These are phyloP conservation scores for Mechanitis messenoides DNA, from an alignment of 2,888 invertebrate genomes.

Conservation along the genomic window DNA sequence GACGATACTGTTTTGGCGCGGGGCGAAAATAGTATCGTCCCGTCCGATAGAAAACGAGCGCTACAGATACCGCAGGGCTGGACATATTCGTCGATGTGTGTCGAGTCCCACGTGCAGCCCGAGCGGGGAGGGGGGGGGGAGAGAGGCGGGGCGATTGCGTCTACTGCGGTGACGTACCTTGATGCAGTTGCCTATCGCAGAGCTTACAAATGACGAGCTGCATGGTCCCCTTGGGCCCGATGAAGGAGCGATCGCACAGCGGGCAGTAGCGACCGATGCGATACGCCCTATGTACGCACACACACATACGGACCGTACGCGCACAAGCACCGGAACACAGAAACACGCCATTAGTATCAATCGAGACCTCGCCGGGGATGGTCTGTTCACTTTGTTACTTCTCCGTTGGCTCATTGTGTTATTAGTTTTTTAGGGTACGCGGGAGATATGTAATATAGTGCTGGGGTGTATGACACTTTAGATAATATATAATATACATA, in stretches of 20 bases:
- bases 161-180: conserved; percentile 66
- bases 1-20: conserved; percentile 21
- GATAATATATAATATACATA: background rate
- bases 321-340: conserved; percentile 74
- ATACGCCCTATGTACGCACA: conserved; percentile 78
- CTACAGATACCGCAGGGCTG: conserved; percentile 21
- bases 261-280: conserved; percentile 85
- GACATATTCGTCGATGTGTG: conserved; percentile 8
- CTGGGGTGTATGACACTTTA: background rate
- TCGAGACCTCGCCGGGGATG: conserved; percentile 40
- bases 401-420: conserved; percentile 27
- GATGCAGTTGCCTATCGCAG: conserved; percentile 77
- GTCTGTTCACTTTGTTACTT: conserved; percentile 48
- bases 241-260: conserved; percentile 82
- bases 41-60: conserved; percentile 24
- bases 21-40: conserved; percentile 21
- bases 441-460: background rate
- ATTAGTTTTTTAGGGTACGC: background rate
- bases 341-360: conserved; percentile 74
- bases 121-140: background rate
- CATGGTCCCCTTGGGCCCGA: conserved; percentile 81
- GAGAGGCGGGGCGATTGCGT: conserved; percentile 13
- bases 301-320: conserved; percentile 66
- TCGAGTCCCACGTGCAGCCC: background rate
- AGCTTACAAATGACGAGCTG: conserved; percentile 78